Evolutionary conservation across 2,888 invertebrate genomes (phyloP).

Genomic region (Panzeria rudis): DNA sequence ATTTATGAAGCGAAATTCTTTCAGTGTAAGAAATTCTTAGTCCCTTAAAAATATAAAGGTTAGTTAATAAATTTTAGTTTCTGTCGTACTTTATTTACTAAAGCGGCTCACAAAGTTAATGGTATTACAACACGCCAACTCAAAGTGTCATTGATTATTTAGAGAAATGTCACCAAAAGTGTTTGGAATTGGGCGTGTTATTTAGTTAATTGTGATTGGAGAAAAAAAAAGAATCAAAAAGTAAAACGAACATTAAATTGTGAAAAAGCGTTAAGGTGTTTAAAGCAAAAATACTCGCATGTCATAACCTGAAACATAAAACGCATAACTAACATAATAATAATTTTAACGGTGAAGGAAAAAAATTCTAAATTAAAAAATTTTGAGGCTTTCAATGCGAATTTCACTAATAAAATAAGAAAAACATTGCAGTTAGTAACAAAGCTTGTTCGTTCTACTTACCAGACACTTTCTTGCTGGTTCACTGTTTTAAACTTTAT

Average conservation of each 20-base stretch:
- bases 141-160: constrained; percentile 23
- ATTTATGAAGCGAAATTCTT: background rate
- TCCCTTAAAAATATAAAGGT: background rate
- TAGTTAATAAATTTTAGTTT: background rate
- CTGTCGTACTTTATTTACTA: background rate
- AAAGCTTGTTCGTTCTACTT: no score
- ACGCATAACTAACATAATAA: no score
- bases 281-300: background rate
- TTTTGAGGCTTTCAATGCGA: no score
- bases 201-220: constrained; percentile 11
- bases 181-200: constrained; percentile 9
- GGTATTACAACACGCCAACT: constrained; percentile 43
- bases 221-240: background rate
- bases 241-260: background rate
- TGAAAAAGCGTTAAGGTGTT: background rate
- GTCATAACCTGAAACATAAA: no score
- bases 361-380: no score
- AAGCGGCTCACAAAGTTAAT: constrained; percentile 34
- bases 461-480: no score
- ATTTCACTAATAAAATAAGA: no score
- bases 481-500: no score
- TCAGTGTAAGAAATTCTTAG: background rate
- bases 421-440: no score
- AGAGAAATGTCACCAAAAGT: constrained; percentile 1
- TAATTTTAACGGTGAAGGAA: no score